Evolutionary conservation across 2,888 invertebrate genomes (phyloP), one percentile per base, ranked within the genome.

Genomic region (Eristalis pertinax): DNA sequence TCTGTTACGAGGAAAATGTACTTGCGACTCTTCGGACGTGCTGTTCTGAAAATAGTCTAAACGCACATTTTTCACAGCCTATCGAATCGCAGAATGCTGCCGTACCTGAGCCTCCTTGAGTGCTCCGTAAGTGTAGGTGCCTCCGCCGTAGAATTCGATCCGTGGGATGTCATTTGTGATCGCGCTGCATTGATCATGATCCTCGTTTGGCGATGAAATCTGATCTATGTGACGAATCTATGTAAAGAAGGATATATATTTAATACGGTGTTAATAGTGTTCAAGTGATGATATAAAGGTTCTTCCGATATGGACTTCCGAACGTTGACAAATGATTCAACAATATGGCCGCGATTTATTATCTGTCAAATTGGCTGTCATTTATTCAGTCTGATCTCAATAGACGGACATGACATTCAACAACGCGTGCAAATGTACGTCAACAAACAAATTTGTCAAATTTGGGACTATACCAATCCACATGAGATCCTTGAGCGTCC

Each of bases 121-220:
- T 1, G 96, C 96, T n/a, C 96, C 96, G 35, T 95, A 92, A 0
- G 96, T 96, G 90, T 94, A 95, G 1, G 96, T 96, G 26, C 95
- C 95, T 1, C 96, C 96, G 2, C 96, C 96, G 15, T 94, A 93
- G 90, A 95, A 96, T 68, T 92, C 93, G 63, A 96, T 95, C 64
- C 93, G 93, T 15, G 94, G 94, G 32, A 96, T 91, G 89, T 95
- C 94, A 70, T 94, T 94, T 86, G 95, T 95, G 67, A 96, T 90
- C 69, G 96, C 91, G 3, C 94, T 93, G 91, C 96, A 96, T 91
- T 96, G 96, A 90, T 96, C 95, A 88, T 95, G 94, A 83, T 93
- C 93, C 8, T 91, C 91, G 35, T 92, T 92, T 2, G 94, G 93
- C 7, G 91, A 91, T 0, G 94, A 94, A 73, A 96, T 94, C 91